phyloP scores from a whole-genome alignment of 2,888 invertebrate genomes.

The Drosophila ustulata region DNA sequence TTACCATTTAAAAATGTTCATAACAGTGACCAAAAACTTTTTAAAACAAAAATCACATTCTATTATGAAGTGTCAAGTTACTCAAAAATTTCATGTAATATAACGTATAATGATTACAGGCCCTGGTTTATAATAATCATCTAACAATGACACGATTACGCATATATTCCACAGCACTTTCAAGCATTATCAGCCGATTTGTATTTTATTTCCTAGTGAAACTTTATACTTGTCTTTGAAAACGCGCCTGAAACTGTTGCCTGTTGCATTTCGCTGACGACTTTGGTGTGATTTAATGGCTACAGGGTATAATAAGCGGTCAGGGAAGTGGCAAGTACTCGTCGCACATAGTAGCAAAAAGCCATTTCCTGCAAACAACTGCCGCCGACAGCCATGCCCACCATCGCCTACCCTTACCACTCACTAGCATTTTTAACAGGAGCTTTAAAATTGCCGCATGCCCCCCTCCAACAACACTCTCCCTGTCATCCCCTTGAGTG shows the following conservation, averaged over 20 bases:
- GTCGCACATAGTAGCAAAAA: constrained; percentile 66
- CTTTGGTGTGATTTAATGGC: constrained; percentile 14
- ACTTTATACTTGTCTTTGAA: neutral
- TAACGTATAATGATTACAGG: no score
- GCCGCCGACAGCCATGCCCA: constrained; percentile 56
- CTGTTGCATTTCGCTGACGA: constrained; percentile 23
- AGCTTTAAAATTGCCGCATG: constrained; percentile 42
- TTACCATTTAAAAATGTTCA: no score
- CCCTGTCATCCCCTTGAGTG: constrained; percentile 4
- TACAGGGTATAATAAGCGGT: constrained; percentile 56
- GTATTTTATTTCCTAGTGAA: neutral
- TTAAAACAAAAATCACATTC: no score
- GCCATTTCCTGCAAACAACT: constrained; percentile 78
- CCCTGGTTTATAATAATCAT: no score
- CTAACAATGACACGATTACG: no score
- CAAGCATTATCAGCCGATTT: neutral
- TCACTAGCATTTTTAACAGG: constrained; percentile 32
- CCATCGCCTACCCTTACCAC: constrained; percentile 21
- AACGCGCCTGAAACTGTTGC: neutral
- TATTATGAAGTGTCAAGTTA: no score
- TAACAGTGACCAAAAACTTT: no score
- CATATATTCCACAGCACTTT: neutral
- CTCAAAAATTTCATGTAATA: no score
- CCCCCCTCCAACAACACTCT: neutral
- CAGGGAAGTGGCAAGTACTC: constrained; percentile 44